Evolutionary conservation across 2,888 invertebrate genomes (phyloP), one percentile per base, ranked within the genome.

Genomic region (Candidula unifasciata): DNA sequence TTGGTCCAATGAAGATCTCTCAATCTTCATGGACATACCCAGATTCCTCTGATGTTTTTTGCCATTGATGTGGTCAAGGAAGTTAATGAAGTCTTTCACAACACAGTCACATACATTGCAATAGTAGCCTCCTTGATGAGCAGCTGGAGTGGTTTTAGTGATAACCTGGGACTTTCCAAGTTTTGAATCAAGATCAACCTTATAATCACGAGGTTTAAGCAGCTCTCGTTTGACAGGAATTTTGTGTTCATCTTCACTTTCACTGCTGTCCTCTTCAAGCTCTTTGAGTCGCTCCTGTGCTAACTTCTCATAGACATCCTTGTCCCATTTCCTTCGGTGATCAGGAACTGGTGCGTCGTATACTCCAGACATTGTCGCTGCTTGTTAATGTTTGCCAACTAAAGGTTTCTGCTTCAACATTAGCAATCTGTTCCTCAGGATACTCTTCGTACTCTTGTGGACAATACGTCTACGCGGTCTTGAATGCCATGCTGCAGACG

Each of bases 81-180:
- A 99, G 93, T 99, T 99, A 87, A 99, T 99, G 0, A 98, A 99
- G 94, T 99, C 99, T 94, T 99, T 99, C 44, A 99, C 99, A 88
- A 99, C 98, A 95, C 99, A 99, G 93, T 99, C 99, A 91, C 99
- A 99, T 0, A 99, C 99, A 96, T 99, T 99, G 95, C 99, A 99
- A 93, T 99, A 99, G 93, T 99, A 99, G 78, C 99, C 99, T 88
- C 99, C 99, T 24, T 98, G 97, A 94, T 99, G 98, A 21, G 98
- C 97, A 2, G 98, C 97, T 54, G 99, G 98, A 80, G 99, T 99
- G 91, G 98, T 98, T 94, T 99, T 99, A 89, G 97, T 99, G 88
- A 99, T 99, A 3, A 99, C 99, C 80, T 98, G 97, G 93, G 98
- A 98, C 94, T 99, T 99, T 30, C 99, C 99, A 66, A 99, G 95